Evolutionary conservation across 2,113 vertebrate species (phyloP), one percentile per base, ranked within the genome.

Genomic region (Procavia capensis): DNA sequence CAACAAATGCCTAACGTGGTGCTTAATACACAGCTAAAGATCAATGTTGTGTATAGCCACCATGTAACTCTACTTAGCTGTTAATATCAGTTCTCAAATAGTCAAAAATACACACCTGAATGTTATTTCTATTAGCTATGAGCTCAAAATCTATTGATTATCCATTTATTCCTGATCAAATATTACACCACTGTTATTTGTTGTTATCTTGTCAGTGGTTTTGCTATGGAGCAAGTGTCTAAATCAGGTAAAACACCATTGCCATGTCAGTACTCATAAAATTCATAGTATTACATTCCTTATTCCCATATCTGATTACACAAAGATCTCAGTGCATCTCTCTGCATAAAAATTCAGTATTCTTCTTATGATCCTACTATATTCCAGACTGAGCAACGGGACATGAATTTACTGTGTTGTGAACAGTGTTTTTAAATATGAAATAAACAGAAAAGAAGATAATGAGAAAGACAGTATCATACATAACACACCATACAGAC

Each of bases 1-100:
- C 41, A 68, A 2, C 41, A 72, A 25, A 92, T 27, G 7, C 7
- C 39, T 68, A 83, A 27, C 76, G 70, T 41, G 0, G 24, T 47
- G 25, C 68, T 3, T 66, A n/a, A 29, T 9, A 84, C 5, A 50
- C 8, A 79, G 34, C 17, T 68, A 68, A 22, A 70, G 20, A 91
- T 2, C 68, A 72, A 31, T 39, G n/a, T 54, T 34, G 68, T 47
- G 64, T n/a, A 61, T 34, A 13, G 16, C 57, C 29, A 63, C 8
- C 34, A 78, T 4, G 31, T 2, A 45, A 86, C 82, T 90, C 4
- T 0, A 0, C 91, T 31, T 88, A 92, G 39, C 54, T 93, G n/a
- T 76, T 95, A 96, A 68, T n/a, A 86, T 70, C 19, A 59, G 20
- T 80, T 95, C 57, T n/a, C 61, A 9, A 97, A 68, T 76, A 45